phyloP scores from a whole-genome alignment of 92 coral and sea anemone genomes.

The Porites divaricata region DNA sequence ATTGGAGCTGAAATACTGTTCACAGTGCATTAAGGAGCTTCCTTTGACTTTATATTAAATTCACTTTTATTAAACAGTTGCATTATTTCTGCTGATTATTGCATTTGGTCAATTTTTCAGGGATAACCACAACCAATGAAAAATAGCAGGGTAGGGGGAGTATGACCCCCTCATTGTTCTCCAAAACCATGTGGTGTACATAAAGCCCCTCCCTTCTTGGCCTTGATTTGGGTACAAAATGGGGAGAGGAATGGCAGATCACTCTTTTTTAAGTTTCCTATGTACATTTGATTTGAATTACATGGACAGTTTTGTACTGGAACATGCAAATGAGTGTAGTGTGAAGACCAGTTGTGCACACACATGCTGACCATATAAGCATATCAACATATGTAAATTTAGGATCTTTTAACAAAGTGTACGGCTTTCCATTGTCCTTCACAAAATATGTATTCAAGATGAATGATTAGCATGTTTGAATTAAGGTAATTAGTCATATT shows the following conservation, averaged over 20 bases:
- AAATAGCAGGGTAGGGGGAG: no score
- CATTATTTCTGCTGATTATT: conserved; percentile 10
- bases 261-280: background rate
- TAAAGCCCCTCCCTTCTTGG: background rate
- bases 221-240: background rate
- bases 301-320: conserved; percentile 4
- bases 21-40: background rate
- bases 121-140: no score
- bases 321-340: conserved; percentile 6
- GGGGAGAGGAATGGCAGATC: background rate
- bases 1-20: background rate
- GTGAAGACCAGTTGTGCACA: background rate
- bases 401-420: conserved; percentile 2
- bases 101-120: no score
- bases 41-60: background rate
- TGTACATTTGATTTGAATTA: background rate
- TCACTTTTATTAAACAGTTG: background rate
- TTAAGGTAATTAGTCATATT: background rate
- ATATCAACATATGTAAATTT: conserved; percentile 5
- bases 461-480: background rate
- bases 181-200: background rate
- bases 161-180: background rate
- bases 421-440: background rate
- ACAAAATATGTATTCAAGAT: background rate
- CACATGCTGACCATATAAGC: background rate